Evolutionary conservation across 2,888 invertebrate species (phyloP).

Genomic region (Rhogogaster chlorosoma): DNA sequence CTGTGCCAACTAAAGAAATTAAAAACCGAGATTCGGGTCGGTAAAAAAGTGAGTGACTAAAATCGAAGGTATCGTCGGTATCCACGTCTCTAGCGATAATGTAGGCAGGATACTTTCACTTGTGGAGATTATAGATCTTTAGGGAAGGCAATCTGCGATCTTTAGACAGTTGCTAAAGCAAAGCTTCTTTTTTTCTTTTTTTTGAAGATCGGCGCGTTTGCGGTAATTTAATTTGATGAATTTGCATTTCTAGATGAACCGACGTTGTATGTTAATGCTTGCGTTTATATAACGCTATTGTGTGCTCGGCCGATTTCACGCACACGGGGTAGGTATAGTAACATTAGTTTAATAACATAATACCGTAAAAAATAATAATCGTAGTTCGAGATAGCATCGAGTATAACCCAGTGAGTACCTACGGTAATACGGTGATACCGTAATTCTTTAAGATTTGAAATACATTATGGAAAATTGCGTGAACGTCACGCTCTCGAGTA

Average conservation of each 20-base stretch:
- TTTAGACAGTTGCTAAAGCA: background rate
- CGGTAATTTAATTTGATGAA: background rate
- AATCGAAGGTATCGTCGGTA: background rate
- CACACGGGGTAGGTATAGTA: background rate
- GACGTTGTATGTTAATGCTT: background rate
- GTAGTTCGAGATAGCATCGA: slow-evolving; percentile 6
- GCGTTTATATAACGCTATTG: background rate
- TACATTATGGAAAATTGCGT: slow-evolving; percentile 45
- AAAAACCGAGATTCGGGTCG: background rate
- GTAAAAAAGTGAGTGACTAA: background rate
- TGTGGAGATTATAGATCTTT: background rate
- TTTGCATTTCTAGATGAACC: background rate
- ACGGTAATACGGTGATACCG: slow-evolving; percentile 25
- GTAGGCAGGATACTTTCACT: background rate
- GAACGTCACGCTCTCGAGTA: slow-evolving; percentile 40
- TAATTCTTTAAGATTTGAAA: slow-evolving; percentile 27
- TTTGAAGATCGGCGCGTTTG: background rate
- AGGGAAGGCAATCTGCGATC: background rate
- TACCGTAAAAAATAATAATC: slow-evolving; percentile 29
- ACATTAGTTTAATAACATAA: background rate
- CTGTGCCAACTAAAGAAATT: background rate
- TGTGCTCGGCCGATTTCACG: background rate
- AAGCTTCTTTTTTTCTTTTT: background rate
- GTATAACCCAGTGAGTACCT: slow-evolving; percentile 11
- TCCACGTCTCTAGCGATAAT: background rate